Evolutionary conservation across 1,140 invertebrate species (phyloP).

Genomic region (Aradophagus sp.): DNA sequence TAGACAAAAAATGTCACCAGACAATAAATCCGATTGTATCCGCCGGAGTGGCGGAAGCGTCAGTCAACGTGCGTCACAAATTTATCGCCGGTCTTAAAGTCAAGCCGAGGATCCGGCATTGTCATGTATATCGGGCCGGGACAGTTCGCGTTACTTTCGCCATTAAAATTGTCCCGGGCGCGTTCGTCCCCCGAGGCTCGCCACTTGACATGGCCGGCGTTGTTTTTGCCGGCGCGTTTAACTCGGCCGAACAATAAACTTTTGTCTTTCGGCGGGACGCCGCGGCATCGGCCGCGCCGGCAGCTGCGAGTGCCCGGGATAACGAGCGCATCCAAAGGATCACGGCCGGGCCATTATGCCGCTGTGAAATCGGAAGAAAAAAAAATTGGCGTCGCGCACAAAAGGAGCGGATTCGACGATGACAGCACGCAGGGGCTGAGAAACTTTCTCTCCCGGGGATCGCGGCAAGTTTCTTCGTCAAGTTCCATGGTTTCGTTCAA

Average conservation of each 20-base stretch:
- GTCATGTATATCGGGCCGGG: no score
- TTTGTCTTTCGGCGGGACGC: conserved; percentile 36
- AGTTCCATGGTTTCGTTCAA: conserved; percentile 20
- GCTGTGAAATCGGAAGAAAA: conserved; percentile 70
- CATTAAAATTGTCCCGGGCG: no score
- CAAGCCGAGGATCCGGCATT: no score
- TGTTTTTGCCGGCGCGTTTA: conserved; percentile 4
- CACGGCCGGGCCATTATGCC: conserved; percentile 68
- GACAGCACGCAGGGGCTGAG: conserved; percentile 71
- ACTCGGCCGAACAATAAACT: conserved; percentile 26
- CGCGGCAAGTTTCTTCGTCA: conserved; percentile 18
- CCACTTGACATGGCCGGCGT: no score
- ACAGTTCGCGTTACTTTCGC: no score
- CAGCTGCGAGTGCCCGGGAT: conserved; percentile 70
- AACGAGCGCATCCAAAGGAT: conserved; percentile 73
- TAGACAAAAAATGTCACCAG: no score
- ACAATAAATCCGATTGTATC: no score
- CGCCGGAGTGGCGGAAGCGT: no score
- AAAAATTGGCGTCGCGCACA: conserved; percentile 63
- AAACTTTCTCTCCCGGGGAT: conserved; percentile 41
- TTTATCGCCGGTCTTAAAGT: no score
- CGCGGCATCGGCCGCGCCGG: conserved; percentile 66
- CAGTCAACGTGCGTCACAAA: no score
- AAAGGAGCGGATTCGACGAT: conserved; percentile 69
- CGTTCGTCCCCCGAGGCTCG: no score